phyloP scores from a whole-genome alignment of 2,888 invertebrate species.

The Drosophila aldrichi region DNA sequence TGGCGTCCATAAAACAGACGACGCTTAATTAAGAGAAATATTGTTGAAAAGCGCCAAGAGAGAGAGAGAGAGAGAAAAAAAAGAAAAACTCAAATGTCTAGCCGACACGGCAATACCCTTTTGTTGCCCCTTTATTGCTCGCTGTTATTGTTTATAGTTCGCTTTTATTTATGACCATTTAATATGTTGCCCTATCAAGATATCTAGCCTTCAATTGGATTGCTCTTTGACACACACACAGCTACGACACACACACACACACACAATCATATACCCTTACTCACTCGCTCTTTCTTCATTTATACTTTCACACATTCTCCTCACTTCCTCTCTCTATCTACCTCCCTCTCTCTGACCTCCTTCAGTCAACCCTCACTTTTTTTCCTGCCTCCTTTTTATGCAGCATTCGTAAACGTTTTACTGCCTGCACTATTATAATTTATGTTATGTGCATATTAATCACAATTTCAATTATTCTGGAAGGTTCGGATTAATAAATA shows the following conservation, averaged over 20 bases:
- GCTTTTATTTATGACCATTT: constrained; percentile 9
- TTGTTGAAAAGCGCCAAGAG: constrained; percentile 25
- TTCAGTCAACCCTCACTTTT: too few relatives aligned
- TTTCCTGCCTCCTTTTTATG: background rate
- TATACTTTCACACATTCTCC: background rate
- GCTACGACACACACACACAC: background rate
- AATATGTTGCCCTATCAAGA: background rate
- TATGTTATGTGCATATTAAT: background rate
- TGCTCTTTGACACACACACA: background rate
- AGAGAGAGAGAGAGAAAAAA: too few relatives aligned
- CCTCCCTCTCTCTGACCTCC: too few relatives aligned
- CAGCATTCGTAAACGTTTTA: constrained; percentile 18
- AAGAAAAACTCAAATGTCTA: background rate
- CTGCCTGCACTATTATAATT: constrained; percentile 4
- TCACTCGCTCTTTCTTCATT: background rate
- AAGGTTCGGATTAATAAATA: constrained; percentile 25
- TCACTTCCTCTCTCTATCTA: background rate
- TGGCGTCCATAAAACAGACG: constrained; percentile 65
- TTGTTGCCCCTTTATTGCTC: background rate
- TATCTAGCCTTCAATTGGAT: background rate
- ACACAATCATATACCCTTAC: background rate
- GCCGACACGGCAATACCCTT: constrained; percentile 37
- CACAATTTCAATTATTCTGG: constrained; percentile 7
- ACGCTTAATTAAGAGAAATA: constrained; percentile 72
- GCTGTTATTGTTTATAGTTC: constrained; percentile 4